A percentile compares a stretch with the other conserved stretches of the same genome.
Evolutionary conservation across 2,113 vertebrate species (phyloP).

Genomic region (Misgurnus anguillicaudatus): DNA sequence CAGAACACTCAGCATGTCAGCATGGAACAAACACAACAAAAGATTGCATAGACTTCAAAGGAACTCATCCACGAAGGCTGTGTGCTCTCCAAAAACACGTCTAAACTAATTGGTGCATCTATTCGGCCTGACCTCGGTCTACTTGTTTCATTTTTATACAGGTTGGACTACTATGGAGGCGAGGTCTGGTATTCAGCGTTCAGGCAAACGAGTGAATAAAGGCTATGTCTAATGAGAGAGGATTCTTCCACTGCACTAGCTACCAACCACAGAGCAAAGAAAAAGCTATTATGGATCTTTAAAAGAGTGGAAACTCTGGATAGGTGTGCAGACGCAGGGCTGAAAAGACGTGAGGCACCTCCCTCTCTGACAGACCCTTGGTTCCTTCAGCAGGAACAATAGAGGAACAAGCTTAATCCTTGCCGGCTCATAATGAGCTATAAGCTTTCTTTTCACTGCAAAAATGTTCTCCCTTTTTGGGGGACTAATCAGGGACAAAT

Average conservation of each 20-base stretch:
- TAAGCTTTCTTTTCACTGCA: slow-evolving; percentile 84
- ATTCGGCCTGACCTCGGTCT: slow-evolving; percentile 63
- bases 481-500: slow-evolving; percentile 80
- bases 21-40: slow-evolving; percentile 50
- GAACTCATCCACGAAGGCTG: slow-evolving; percentile 49
- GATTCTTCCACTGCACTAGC: slow-evolving; percentile 75
- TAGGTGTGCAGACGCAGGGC: slow-evolving; percentile 61
- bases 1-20: slow-evolving; percentile 50
- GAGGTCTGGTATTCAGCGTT: slow-evolving; percentile 71
- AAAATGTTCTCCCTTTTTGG: slow-evolving; percentile 77
- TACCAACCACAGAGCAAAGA: slow-evolving; percentile 68
- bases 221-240: slow-evolving; percentile 81
- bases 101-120: slow-evolving; percentile 82
- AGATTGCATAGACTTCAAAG: slow-evolving; percentile 74
- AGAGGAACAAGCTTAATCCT: slow-evolving; percentile 81
- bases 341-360: slow-evolving; percentile 57
- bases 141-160: slow-evolving; percentile 55
- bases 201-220: slow-evolving; percentile 50
- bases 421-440: slow-evolving; percentile 82
- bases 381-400: slow-evolving; percentile 75
- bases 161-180: slow-evolving; percentile 51
- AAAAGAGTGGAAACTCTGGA: slow-evolving; percentile 67
- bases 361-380: slow-evolving; percentile 63
- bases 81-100: slow-evolving; percentile 71
- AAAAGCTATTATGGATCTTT: slow-evolving; percentile 73